Evolutionary conservation across 2,888 invertebrate genomes (phyloP).

Genomic region (Blomia tropicalis): DNA sequence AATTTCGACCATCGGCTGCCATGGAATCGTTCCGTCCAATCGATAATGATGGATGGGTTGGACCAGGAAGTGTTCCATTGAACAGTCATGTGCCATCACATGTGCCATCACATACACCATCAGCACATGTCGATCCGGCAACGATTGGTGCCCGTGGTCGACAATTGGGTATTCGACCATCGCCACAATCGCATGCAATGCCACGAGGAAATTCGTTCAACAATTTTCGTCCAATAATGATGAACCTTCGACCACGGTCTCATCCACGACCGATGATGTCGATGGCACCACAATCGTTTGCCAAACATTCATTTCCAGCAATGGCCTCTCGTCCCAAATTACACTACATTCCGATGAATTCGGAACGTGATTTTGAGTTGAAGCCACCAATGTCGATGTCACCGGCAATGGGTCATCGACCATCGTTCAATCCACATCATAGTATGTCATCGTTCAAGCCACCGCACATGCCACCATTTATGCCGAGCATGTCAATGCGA

Average conservation of each 20-base stretch:
- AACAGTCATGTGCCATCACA: too few relatives aligned
- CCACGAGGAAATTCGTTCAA: background rate
- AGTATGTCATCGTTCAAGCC: too few relatives aligned
- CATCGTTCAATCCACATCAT: too few relatives aligned
- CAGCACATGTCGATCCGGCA: background rate
- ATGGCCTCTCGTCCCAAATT: background rate
- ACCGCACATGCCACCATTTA: too few relatives aligned
- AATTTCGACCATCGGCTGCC: too few relatives aligned
- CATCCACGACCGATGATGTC: background rate
- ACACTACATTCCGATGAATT: background rate
- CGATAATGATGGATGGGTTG: too few relatives aligned
- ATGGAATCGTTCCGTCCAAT: too few relatives aligned
- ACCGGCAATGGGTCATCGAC: too few relatives aligned
- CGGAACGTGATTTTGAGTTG: background rate
- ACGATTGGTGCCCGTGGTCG: constrained; percentile 2
- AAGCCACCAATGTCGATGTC: too few relatives aligned
- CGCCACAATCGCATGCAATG: background rate
- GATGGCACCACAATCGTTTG: background rate
- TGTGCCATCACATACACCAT: too few relatives aligned
- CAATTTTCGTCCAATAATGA: constrained; percentile 2
- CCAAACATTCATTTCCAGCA: background rate
- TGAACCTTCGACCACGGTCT: constrained; percentile 1
- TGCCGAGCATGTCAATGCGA: too few relatives aligned
- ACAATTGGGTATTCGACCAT: constrained; percentile 2
- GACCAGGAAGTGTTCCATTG: too few relatives aligned